Conservation (phyloP, 2,113 vertebrate genomes). For the Tyto alba region DNA sequence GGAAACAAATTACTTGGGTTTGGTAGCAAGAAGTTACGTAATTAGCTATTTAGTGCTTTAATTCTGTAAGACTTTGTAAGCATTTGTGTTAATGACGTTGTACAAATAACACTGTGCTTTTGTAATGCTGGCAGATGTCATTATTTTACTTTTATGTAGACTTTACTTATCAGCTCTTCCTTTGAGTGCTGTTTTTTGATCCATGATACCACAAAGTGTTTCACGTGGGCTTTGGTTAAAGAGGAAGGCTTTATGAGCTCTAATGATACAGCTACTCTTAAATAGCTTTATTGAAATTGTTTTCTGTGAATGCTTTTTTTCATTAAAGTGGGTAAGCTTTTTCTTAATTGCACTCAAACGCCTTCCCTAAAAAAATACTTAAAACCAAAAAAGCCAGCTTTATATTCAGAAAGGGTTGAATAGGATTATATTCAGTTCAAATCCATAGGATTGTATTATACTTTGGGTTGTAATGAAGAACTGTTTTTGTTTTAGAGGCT, state of each 20-base stretch:
- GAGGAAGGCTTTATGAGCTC: not conserved
- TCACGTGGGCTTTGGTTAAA: not conserved
- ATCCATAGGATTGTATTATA: not conserved
- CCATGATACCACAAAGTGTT: not conserved
- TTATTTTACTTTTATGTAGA: not conserved
- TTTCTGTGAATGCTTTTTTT: not conserved
- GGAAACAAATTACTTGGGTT: not conserved
- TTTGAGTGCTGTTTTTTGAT: not conserved
- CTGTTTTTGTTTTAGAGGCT: not conserved
- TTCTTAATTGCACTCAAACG: not conserved
- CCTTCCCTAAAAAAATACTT: not conserved
- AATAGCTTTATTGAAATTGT: not conserved
- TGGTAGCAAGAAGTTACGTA: not conserved
- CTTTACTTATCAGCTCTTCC: not conserved
- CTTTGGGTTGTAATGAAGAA: not conserved
- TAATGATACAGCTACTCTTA: not conserved
- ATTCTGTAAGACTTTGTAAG: not conserved
- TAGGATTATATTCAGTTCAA: not conserved
- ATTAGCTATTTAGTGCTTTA: not conserved
- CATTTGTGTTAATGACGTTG: not conserved
- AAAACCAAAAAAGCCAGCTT: not conserved
- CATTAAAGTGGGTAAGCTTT: not conserved
- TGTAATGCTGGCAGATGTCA: not conserved
- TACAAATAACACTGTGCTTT: not conserved
- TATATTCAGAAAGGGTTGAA: not conserved